Conservation (phyloP, 2,888 invertebrate species). For the Ormyrus labotus region DNA sequence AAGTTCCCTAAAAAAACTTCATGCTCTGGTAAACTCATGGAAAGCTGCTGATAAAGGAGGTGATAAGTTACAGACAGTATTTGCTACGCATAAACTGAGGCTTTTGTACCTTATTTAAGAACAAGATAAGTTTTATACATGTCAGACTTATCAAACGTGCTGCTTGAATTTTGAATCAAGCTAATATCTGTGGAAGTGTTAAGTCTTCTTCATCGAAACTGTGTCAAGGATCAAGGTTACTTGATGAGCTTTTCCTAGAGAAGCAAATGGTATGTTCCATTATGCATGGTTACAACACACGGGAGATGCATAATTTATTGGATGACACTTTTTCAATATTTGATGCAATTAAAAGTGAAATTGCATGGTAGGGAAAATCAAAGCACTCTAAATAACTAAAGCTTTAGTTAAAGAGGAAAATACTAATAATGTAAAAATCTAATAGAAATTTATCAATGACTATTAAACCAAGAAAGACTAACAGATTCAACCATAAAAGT, state of each 20-base stretch:
- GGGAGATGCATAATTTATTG: background rate
- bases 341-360: constrained; percentile 7
- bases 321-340: constrained; percentile 28
- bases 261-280: constrained; percentile 13
- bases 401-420: background rate
- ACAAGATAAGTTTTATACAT: constrained; percentile 25
- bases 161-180: constrained; percentile 20
- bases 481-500: no score
- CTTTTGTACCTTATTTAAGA: background rate
- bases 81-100: background rate
- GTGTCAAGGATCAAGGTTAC: constrained; percentile 47
- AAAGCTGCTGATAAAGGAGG: constrained; percentile 12
- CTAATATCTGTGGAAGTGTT: background rate
- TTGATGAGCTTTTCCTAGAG: constrained; percentile 13
- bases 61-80: constrained; percentile 26
- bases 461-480: no score
- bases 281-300: constrained; percentile 7
- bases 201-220: constrained; percentile 8
- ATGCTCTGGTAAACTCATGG: constrained; percentile 17
- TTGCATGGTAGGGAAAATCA: constrained; percentile 1
- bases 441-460: no score
- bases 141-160: constrained; percentile 20
- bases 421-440: background rate
- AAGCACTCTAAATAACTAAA: no score
- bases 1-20: constrained; percentile 5